phyloP scores from a whole-genome alignment of 2,113 vertebrate species.

The Pluvianellus socialis region DNA sequence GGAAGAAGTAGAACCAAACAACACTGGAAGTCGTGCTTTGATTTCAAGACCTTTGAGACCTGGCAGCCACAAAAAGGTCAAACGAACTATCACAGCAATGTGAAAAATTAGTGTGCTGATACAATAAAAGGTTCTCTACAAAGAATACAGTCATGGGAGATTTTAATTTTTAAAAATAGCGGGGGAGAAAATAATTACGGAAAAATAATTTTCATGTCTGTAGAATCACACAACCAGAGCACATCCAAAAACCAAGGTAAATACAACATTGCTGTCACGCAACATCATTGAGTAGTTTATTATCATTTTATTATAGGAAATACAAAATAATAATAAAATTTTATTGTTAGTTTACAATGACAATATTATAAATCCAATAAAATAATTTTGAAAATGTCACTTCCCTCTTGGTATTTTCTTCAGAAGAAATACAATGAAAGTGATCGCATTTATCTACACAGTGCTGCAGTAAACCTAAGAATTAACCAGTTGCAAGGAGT shows the following conservation, averaged over 20 bases:
- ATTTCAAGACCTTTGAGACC: neutral
- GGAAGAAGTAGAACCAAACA: neutral
- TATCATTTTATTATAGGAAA: neutral
- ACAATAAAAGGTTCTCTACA: neutral
- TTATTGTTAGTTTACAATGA: neutral
- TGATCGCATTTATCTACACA: neutral
- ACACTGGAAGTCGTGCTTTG: neutral
- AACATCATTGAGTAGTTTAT: neutral
- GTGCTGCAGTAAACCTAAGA: neutral
- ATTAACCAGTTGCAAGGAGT: neutral
- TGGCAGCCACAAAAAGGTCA: neutral
- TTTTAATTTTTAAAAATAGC: neutral
- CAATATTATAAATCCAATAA: neutral
- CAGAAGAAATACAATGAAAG: neutral
- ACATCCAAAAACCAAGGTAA: fast-evolving
- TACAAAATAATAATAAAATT: neutral
- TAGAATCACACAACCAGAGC: neutral
- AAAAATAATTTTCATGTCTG: neutral
- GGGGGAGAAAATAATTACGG: neutral
- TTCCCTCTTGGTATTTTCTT: neutral
- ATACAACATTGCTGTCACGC: neutral
- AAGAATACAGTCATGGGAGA: neutral
- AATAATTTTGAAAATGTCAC: neutral
- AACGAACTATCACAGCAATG: neutral
- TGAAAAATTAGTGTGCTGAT: neutral